Base-by-base conservation (phyloP, 53 echinoderm and acorn worm genomes). In the Mesocentrotus franciscanus region DNA sequence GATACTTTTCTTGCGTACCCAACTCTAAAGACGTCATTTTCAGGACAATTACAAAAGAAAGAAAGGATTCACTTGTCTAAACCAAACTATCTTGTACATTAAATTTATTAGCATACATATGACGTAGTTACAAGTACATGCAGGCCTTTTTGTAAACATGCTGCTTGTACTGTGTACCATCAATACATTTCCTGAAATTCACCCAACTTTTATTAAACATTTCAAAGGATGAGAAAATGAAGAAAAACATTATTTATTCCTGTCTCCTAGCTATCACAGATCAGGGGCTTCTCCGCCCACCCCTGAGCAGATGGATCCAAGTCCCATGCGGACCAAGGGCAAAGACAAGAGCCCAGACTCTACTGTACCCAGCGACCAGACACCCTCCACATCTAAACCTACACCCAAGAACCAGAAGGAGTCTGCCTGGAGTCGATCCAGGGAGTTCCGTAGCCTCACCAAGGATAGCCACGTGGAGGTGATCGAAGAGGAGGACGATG, bases 401-500 rank as follows among this genome's bases (percentile, higher is more conserved):
- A 42, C 49, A 5, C 66, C 92, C 13, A 39, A 70, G 22, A 68
- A 92, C 34, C 60, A 68, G 93, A 94, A 60, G 39, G 84, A 83
- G 27, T 18, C 35, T 60, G 84, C 58, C 0, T 60, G 60, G 13
- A 60, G 58, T 35, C 60, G 94, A 60, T 94, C 94, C 61, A 57
- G 94, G 39, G 94, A 94, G 39, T 83, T 62, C 62, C 81, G 94
- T 22, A 83, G 83, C 26, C 64, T 94, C 61, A 94, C 94, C 9
- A 79, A 61, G 17, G 94, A 94, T 29, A 66, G 84, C 20, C 84
- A 58, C 8, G 84, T 60, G 61, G 84, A 94, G 35, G 93, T 93
- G 56, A 84, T 94, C 22, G 94, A 83, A 14, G 84, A 84, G 81
- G 93, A 93, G 26, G 93, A 93, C 24, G 94, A 94, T 17, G 94